These are phyloP conservation scores for Azemiops feae DNA, from an alignment of 2,113 vertebrate genomes.

Conservation along the genomic window DNA sequence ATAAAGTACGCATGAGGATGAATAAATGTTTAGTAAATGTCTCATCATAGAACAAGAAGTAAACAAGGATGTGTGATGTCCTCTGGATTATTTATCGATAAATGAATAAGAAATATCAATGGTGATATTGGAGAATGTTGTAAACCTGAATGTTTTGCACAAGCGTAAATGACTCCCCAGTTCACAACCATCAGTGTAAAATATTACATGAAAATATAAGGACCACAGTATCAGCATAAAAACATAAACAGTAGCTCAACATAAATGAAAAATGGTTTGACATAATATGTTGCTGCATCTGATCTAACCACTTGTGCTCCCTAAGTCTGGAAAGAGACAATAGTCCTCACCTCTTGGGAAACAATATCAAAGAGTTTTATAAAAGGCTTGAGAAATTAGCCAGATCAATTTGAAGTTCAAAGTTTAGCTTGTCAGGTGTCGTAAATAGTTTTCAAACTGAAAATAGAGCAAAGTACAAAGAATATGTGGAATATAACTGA, in stretches of 20 bases:
- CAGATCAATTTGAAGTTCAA: slow-evolving; percentile 8
- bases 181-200: not conserved
- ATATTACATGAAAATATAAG: not conserved
- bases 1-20: not conserved
- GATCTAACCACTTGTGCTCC: not conserved
- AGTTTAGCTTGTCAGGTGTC: not conserved
- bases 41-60: not conserved
- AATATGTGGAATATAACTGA: not conserved
- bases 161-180: not conserved
- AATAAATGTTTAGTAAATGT: not conserved
- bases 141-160: not conserved
- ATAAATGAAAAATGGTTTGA: not conserved
- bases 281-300: not conserved
- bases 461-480: not conserved
- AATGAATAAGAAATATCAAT: not conserved
- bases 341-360: not conserved
- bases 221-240: not conserved
- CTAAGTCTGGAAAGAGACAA: not conserved
- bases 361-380: not conserved
- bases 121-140: not conserved
- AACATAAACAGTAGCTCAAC: not conserved
- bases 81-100: not conserved
- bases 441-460: not conserved
- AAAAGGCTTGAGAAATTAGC: not conserved
- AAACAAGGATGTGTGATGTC: not conserved